Base-by-base conservation (phyloP, 2,888 invertebrate species). In the Lasius fuliginosus region DNA sequence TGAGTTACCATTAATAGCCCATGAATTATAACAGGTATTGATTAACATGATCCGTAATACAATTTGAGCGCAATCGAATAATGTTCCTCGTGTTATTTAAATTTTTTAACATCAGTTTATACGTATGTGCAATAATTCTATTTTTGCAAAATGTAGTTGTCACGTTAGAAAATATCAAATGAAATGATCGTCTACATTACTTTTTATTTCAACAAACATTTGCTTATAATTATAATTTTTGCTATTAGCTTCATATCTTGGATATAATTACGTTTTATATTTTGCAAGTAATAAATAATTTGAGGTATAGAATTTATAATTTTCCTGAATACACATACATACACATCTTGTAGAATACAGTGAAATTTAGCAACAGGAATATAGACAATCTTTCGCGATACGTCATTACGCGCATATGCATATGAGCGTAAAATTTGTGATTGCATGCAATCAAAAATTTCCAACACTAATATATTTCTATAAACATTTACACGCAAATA, bases 401-500 rank as follows among this genome's bases (percentile, higher is more conserved):
- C 8, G 60, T 71, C 67, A 60, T 60, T 23, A 23, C 23, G 42
- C 33, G 18, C 18, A 71, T 18, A 46, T 46, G 23, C 23, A 23
- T 23, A 23, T 23, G 23, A 0, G 23, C 23, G 23, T 23, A 23
- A 23, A 23, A 23, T 23, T 23, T 23, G 0, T 23, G 23, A 23
- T 23, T 23, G 23, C 23, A 23, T 23, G 23, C 8, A 60, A 71
- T 46, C 46, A 6, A 8, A 3, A 33, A 60, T 42, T 71, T n/a
- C 4, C 8, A 15, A 49, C 40, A 53, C 36, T 30, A 3, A 9
- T 4, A 12, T 62, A 67, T 12, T 71, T 60, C 9, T 33, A 23
- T 79, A 79, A 71, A 79, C 71, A 71, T 79, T 79, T 69, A 60
- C 33, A 23, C 30, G 42, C 56, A 42, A 42, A 33, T 79, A 68